Percentiles rank a stretch among this genome's conserved stretches.
phyloP scores from a whole-genome alignment of 2,888 invertebrate species.

The Scrobipalpa costella region DNA sequence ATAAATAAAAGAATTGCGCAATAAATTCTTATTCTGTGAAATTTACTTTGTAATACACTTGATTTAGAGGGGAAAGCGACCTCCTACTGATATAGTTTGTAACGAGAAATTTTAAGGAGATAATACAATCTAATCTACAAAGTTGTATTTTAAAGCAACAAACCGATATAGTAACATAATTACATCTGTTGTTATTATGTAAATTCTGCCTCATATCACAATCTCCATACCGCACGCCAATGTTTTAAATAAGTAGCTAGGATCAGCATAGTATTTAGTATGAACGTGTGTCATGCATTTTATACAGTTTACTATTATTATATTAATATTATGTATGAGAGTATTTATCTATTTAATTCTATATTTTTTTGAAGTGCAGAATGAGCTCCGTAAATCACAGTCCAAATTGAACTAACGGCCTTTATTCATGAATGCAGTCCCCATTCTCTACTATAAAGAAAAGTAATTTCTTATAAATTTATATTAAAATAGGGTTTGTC shows the following conservation, averaged over 20 bases:
- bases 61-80: too few relatives aligned
- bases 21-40: too few relatives aligned
- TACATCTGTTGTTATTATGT: conserved; percentile 8
- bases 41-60: too few relatives aligned
- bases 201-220: not conserved
- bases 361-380: conserved; percentile 50
- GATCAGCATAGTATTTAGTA: conserved; percentile 60
- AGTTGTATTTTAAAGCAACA: not conserved
- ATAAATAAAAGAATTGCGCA: too few relatives aligned
- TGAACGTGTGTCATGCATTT: conserved; percentile 61
- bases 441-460: too few relatives aligned
- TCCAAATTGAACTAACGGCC: conserved; percentile 40
- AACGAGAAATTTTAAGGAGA: too few relatives aligned
- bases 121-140: not conserved
- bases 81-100: too few relatives aligned
- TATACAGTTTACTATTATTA: conserved; percentile 46
- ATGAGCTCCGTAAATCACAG: conserved; percentile 44
- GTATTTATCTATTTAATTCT: conserved; percentile 42
- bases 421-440: not conserved
- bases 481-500: too few relatives aligned
- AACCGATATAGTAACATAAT: not conserved
- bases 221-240: conserved; percentile 7
- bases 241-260: conserved; percentile 47
- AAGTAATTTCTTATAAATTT: too few relatives aligned
- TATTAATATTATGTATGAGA: conserved; percentile 53